Percentiles rank a stretch among this genome's conserved stretches.
phyloP scores from a whole-genome alignment of 2,797 vertebrate species.

The Huso huso region DNA sequence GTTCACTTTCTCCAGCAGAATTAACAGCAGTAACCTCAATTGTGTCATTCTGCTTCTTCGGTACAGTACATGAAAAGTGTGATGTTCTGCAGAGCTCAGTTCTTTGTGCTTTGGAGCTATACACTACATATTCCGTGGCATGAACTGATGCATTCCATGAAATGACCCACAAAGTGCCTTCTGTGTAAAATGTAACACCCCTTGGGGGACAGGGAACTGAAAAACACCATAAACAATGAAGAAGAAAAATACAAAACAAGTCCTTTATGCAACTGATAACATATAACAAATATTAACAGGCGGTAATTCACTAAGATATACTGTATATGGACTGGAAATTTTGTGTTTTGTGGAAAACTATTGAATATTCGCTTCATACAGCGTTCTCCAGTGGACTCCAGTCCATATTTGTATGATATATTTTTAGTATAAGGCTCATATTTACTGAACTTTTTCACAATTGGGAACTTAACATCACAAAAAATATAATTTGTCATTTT shows the following conservation, averaged over 20 bases:
- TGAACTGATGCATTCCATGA: constrained; percentile 46
- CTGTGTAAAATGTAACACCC: constrained; percentile 31
- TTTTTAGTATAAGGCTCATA: no score
- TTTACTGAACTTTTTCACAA: no score
- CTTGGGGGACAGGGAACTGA: constrained; percentile 55
- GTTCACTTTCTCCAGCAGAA: constrained; percentile 47
- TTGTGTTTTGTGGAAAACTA: no score
- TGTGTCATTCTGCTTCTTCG: constrained; percentile 16
- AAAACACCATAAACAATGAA: constrained; percentile 3
- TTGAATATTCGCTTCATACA: no score
- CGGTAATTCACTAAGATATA: no score
- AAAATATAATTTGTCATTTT: no score
- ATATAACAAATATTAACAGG: no score
- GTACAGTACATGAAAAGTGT: constrained; percentile 40
- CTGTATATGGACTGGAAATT: no score
- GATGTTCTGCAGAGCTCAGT: constrained; percentile 43
- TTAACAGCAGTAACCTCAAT: constrained; percentile 53
- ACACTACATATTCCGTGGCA: constrained; percentile 47
- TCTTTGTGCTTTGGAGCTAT: constrained; percentile 3
- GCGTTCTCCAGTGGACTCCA: no score
- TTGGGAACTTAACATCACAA: no score
- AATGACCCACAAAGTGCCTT: constrained; percentile 23
- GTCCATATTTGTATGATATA: no score
- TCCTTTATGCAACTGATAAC: no score
- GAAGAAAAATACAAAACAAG: background rate